These are phyloP conservation scores for Seriola aureovittata DNA, from an alignment of 2,113 vertebrate species.

Conservation along the genomic window DNA sequence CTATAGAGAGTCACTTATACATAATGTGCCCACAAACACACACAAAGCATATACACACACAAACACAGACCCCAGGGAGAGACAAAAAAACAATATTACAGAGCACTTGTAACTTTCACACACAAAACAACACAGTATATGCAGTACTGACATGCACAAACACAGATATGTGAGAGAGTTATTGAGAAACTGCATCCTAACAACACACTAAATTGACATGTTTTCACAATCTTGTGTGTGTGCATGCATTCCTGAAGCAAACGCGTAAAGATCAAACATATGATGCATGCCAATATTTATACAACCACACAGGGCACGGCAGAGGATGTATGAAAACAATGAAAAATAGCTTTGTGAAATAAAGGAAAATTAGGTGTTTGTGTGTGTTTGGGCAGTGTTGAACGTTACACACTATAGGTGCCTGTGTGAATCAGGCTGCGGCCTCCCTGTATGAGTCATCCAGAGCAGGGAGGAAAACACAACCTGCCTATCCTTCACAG, in stretches of 20 bases:
- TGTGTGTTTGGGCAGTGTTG: background rate
- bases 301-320: background rate
- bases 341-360: background rate
- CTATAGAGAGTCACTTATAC: background rate
- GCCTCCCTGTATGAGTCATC: too few relatives aligned
- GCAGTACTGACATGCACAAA: conserved; percentile 33
- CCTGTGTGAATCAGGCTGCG: too few relatives aligned
- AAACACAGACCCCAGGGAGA: conserved; percentile 7
- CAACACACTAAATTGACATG: conserved; percentile 40
- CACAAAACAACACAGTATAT: conserved; percentile 33
- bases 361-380: background rate
- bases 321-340: background rate
- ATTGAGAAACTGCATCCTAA: conserved; percentile 22
- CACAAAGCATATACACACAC: conserved; percentile 19
- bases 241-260: conserved; percentile 16
- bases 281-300: conserved; percentile 45
- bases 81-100: conserved; percentile 45
- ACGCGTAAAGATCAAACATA: conserved; percentile 30
- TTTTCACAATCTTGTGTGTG: conserved; percentile 51
- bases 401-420: conserved; percentile 8
- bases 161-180: conserved; percentile 45
- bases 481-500: too few relatives aligned
- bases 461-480: too few relatives aligned
- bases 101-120: conserved; percentile 40
- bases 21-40: conserved; percentile 14